A percentile compares a stretch with the other conserved stretches of the same genome.
Evolutionary conservation across 2,113 vertebrate species (phyloP).

Genomic region (Axis porcinus): DNA sequence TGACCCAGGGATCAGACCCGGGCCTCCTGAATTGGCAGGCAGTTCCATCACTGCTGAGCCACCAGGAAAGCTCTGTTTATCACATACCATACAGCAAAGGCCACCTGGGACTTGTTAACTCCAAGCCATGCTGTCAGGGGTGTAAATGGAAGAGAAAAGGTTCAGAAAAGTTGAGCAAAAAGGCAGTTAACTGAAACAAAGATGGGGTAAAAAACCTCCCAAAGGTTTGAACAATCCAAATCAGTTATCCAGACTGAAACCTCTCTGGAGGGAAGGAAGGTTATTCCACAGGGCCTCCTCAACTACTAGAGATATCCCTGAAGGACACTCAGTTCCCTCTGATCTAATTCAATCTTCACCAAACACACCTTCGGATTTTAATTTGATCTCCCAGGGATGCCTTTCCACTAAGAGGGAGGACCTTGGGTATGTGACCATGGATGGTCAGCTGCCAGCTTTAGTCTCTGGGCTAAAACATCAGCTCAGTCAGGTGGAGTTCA

Average conservation of each 20-base stretch:
- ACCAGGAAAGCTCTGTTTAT: background rate
- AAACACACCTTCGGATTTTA: background rate
- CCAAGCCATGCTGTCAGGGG: background rate
- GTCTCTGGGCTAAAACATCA: background rate
- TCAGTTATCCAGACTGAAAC: background rate
- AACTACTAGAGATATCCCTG: background rate
- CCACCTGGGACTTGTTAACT: background rate
- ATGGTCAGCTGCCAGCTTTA: background rate
- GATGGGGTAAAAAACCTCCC: background rate
- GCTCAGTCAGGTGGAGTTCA: background rate
- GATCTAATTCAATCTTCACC: slow-evolving; percentile 36
- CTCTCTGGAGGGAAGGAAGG: background rate
- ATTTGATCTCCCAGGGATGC: background rate
- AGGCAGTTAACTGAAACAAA: background rate
- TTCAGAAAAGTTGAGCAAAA: background rate
- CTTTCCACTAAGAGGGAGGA: background rate
- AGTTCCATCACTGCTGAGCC: background rate
- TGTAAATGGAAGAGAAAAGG: background rate
- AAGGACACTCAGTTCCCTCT: slow-evolving; percentile 33
- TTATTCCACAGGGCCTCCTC: background rate
- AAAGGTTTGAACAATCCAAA: background rate
- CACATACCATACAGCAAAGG: background rate
- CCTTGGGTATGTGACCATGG: background rate
- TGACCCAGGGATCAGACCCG: background rate
- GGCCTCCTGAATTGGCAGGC: background rate